Evolutionary conservation across 2,113 vertebrate genomes (phyloP).

Genomic region (Anthoscopus minutus): DNA sequence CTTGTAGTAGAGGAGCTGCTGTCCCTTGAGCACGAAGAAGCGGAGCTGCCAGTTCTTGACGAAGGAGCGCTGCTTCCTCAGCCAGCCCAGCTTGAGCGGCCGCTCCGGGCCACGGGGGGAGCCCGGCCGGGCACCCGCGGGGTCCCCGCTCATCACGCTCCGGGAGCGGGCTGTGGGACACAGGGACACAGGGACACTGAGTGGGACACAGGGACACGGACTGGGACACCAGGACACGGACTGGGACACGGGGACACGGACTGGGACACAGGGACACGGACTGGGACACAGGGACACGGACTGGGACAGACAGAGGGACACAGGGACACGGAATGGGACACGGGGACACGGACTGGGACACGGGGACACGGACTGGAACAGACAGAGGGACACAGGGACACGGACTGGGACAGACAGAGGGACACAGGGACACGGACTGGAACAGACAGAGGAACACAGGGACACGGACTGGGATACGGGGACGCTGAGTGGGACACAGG

Average conservation of each 20-base stretch:
- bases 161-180: constrained; percentile 79
- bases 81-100: constrained; percentile 88
- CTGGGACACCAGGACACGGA: not conserved
- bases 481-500: no score
- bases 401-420: not conserved
- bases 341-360: not conserved
- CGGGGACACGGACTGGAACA: not conserved
- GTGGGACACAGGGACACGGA: not conserved
- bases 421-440: no score
- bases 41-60: constrained; percentile 94
- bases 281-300: not conserved
- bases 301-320: not conserved
- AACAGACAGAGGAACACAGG: no score
- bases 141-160: constrained; percentile 83
- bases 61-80: constrained; percentile 91
- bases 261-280: not conserved
- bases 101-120: constrained; percentile 73
- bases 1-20: constrained; percentile 87
- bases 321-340: not conserved
- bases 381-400: not conserved
- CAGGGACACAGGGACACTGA: not conserved
- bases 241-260: not conserved
- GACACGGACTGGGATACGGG: no score
- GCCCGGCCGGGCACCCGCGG: not conserved
- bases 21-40: constrained; percentile 87